Conservation (phyloP, 2,888 invertebrate species). For the Caenorhabditis sp. region DNA sequence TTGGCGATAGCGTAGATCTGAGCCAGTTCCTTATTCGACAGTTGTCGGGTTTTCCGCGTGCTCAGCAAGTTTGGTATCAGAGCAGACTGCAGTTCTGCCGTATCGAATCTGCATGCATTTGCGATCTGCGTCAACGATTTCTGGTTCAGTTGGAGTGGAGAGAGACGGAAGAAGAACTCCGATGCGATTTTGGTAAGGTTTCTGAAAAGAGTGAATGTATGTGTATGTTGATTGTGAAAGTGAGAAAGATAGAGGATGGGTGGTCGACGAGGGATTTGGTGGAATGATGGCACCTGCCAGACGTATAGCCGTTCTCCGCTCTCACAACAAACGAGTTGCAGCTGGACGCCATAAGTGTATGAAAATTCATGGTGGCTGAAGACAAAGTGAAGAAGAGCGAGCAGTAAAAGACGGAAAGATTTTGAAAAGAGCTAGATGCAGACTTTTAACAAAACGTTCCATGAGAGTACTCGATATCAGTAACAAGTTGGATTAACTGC, state of each 20-base stretch:
- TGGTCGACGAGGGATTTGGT: background rate
- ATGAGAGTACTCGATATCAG: background rate
- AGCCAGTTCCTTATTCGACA: slow-evolving; percentile 60
- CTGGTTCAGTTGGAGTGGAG: slow-evolving; percentile 35
- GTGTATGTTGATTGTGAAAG: slow-evolving; percentile 2
- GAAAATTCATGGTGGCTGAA: slow-evolving; percentile 4
- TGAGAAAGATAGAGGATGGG: background rate
- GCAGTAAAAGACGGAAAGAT: background rate
- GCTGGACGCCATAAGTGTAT: slow-evolving; percentile 35
- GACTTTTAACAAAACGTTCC: no score
- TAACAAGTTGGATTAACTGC: background rate
- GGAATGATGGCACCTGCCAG: background rate
- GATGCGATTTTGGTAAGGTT: slow-evolving; percentile 61
- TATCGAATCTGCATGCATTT: slow-evolving; percentile 59
- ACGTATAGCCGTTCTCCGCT: slow-evolving; percentile 3
- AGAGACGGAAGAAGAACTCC: slow-evolving; percentile 67
- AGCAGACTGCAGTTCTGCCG: slow-evolving; percentile 53
- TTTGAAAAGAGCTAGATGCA: background rate
- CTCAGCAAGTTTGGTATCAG: slow-evolving; percentile 63
- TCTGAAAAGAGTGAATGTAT: slow-evolving; percentile 45
- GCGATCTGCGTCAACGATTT: slow-evolving; percentile 60
- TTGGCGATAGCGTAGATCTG: slow-evolving; percentile 62
- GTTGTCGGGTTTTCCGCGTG: slow-evolving; percentile 42
- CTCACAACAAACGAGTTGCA: slow-evolving; percentile 40
- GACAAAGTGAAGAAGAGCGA: background rate